A percentile compares a stretch with the other conserved stretches of the same genome.
Evolutionary conservation across 53 echinoderm and acorn worm genomes (phyloP).

Genomic region (Echinarachnius parma): DNA sequence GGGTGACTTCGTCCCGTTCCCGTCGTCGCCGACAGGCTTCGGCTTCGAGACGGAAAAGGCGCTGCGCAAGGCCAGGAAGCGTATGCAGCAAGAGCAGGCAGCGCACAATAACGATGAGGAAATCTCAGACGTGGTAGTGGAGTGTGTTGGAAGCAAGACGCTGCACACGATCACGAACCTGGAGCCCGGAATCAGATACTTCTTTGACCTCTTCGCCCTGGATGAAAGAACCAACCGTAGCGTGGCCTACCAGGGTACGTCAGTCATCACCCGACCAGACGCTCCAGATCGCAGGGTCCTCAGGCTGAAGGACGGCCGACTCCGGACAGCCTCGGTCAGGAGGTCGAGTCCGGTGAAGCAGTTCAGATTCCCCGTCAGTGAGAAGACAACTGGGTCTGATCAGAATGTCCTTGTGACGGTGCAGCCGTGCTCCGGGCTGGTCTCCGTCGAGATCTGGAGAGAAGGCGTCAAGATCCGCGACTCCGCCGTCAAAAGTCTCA

Average conservation of each 20-base stretch:
- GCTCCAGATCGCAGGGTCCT: constrained; percentile 49
- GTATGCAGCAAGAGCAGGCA: constrained; percentile 30
- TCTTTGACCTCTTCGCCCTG: constrained; percentile 89
- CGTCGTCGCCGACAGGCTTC: constrained; percentile 51
- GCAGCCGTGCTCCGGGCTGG: constrained; percentile 82
- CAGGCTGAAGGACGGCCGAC: constrained; percentile 82
- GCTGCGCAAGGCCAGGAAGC: constrained; percentile 38
- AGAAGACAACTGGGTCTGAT: constrained; percentile 14
- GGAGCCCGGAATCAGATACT: constrained; percentile 70
- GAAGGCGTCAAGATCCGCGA: constrained; percentile 65
- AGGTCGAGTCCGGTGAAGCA: constrained; percentile 67
- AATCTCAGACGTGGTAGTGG: constrained; percentile 61
- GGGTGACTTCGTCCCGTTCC: constrained; percentile 35
- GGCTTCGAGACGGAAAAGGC: constrained; percentile 59
- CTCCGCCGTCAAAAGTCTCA: constrained; percentile 64
- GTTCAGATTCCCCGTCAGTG: constrained; percentile 78
- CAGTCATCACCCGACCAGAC: constrained; percentile 63
- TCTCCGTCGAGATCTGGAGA: constrained; percentile 69
- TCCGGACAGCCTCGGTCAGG: constrained; percentile 69
- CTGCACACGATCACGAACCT: constrained; percentile 89
- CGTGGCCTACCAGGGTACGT: constrained; percentile 67
- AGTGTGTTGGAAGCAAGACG: constrained; percentile 87
- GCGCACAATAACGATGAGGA: constrained; percentile 15
- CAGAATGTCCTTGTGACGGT: constrained; percentile 66
- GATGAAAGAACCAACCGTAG: constrained; percentile 81